phyloP scores from a whole-genome alignment of 1,140 invertebrate genomes.

The Philotrypesis tridentata region DNA sequence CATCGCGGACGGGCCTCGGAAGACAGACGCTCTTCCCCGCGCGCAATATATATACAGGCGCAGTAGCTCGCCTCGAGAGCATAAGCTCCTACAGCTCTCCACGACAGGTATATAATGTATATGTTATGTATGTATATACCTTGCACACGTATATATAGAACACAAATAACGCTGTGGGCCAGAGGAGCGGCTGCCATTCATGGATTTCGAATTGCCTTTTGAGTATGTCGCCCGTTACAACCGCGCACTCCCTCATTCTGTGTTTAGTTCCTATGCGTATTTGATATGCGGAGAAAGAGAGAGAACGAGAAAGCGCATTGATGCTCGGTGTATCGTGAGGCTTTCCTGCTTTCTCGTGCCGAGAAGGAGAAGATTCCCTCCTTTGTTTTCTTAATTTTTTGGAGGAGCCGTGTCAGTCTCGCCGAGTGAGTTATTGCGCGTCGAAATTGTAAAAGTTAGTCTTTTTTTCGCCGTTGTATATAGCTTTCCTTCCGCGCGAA shows the following conservation, averaged over 20 bases:
- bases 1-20: constrained; percentile 57
- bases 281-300: neutral
- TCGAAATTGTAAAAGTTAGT: neutral
- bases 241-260: neutral
- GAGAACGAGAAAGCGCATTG: neutral
- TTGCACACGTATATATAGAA: too few species aligned
- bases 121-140: too few species aligned
- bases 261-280: neutral
- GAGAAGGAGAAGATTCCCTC: neutral
- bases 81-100: neutral
- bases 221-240: constrained; percentile 32
- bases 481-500: neutral
- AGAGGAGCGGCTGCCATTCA: constrained; percentile 12
- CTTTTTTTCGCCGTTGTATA: neutral
- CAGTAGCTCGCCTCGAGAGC: neutral
- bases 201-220: constrained; percentile 44
- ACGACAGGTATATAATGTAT: constrained; percentile 13
- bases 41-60: neutral
- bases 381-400: neutral
- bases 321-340: neutral
- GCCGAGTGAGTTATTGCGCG: neutral
- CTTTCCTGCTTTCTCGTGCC: constrained; percentile 14
- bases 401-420: too few species aligned
- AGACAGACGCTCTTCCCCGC: neutral
- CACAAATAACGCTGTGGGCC: too few species aligned